Conservation (phyloP, 2,888 invertebrate genomes). For the Polymixis flavicincta region DNA sequence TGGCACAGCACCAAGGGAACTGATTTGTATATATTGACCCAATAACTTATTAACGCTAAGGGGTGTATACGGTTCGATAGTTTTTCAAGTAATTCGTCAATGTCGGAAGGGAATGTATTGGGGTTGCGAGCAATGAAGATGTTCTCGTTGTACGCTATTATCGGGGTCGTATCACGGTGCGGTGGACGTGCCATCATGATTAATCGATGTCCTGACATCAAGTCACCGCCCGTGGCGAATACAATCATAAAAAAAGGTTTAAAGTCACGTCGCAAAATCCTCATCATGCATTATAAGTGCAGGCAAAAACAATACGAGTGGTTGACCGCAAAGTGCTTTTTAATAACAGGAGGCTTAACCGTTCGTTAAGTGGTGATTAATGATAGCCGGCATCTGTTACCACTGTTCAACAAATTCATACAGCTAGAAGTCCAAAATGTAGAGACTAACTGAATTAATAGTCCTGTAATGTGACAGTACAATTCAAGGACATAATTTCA, state of each 20-base stretch:
- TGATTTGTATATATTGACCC: constrained; percentile 64
- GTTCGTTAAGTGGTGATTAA: constrained; percentile 59
- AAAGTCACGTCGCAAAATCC: constrained; percentile 54
- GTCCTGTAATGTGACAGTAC: constrained; percentile 62
- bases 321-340: constrained; percentile 64
- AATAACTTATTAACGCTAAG: constrained; percentile 64
- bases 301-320: constrained; percentile 58
- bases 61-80: constrained; percentile 56
- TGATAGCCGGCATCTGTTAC: constrained; percentile 57
- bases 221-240: constrained; percentile 56
- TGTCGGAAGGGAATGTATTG: constrained; percentile 68
- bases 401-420: constrained; percentile 47
- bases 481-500: constrained; percentile 55
- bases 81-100: constrained; percentile 72
- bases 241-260: constrained; percentile 52
- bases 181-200: constrained; percentile 70
- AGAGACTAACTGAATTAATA: constrained; percentile 59
- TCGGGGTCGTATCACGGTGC: constrained; percentile 58
- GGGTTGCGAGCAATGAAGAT: constrained; percentile 68
- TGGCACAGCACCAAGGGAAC: constrained; percentile 52
- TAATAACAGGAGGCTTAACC: constrained; percentile 58
- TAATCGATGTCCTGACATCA: constrained; percentile 65
- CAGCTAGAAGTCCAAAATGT: constrained; percentile 51
- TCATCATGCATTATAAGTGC: constrained; percentile 29
- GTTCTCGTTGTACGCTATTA: constrained; percentile 69